phyloP scores from a whole-genome alignment of 2,888 invertebrate genomes.

The Ennomos erosarius region DNA sequence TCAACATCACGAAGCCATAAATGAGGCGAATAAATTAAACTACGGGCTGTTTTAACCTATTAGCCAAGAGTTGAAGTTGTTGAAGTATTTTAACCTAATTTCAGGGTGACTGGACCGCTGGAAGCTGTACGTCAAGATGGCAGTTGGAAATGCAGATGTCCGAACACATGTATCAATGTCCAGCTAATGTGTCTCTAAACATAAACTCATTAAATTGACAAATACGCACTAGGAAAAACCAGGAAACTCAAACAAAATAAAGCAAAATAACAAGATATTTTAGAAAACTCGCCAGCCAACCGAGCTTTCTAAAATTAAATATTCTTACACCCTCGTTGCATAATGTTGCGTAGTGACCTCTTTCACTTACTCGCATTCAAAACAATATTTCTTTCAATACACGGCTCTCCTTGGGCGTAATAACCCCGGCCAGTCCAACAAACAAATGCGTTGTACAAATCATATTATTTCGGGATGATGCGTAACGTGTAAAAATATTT shows the following conservation, averaged over 20 bases:
- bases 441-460: constrained; percentile 26
- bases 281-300: too few species aligned
- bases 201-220: constrained; percentile 18
- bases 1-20: constrained; percentile 9
- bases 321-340: not conserved
- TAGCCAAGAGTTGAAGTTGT: too few species aligned
- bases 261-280: not conserved
- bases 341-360: not conserved
- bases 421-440: constrained; percentile 14
- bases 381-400: constrained; percentile 10
- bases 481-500: constrained; percentile 37
- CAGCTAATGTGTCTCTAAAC: constrained; percentile 4
- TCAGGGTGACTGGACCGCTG: not conserved
- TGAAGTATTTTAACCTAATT: constrained; percentile 11
- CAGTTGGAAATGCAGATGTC: constrained; percentile 16
- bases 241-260: not conserved
- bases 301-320: too few species aligned
- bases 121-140: constrained; percentile 14
- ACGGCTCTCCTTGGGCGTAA: constrained; percentile 9
- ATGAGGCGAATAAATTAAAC: constrained; percentile 9
- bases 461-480: constrained; percentile 36
- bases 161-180: constrained; percentile 16
- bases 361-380: not conserved
- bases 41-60: too few species aligned
- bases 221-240: constrained; percentile 5